Conservation (phyloP, 1,140 invertebrate species). For the Hormaphis cornu region DNA sequence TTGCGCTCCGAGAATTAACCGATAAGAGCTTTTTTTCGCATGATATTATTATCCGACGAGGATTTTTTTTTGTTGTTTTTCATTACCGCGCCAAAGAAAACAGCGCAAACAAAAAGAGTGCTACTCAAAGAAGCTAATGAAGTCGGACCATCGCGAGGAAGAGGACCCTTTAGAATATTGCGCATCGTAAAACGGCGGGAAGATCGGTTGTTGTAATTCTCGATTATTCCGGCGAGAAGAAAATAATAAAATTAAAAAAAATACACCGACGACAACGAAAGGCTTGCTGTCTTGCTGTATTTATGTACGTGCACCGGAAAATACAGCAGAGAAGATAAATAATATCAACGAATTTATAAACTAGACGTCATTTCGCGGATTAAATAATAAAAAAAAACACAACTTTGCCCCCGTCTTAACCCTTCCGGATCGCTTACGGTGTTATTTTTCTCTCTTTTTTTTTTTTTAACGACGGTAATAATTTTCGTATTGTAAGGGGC, state of each 20-base stretch:
- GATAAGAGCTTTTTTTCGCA: too few relatives aligned
- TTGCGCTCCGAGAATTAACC: not conserved
- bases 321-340: not conserved
- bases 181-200: too few relatives aligned
- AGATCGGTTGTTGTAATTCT: too few relatives aligned
- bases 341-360: not conserved
- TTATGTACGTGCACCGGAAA: not conserved
- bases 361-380: not conserved
- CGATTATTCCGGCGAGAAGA: too few relatives aligned
- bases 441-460: not conserved
- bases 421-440: constrained; percentile 1
- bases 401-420: not conserved
- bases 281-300: not conserved
- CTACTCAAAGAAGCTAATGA: constrained; percentile 2
- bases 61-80: not conserved
- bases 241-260: too few relatives aligned
- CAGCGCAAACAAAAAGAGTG: not conserved
- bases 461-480: not conserved
- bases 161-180: too few relatives aligned
- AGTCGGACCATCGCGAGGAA: too few relatives aligned
- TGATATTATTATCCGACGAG: too few relatives aligned
- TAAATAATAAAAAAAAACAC: not conserved
- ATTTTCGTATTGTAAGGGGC: not conserved
- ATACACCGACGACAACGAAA: not conserved
- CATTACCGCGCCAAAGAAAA: too few relatives aligned